A percentile compares a stretch with the other conserved stretches of the same genome.
phyloP scores from a whole-genome alignment of 2,113 vertebrate species.

The Urocynchramus pylzowi region DNA sequence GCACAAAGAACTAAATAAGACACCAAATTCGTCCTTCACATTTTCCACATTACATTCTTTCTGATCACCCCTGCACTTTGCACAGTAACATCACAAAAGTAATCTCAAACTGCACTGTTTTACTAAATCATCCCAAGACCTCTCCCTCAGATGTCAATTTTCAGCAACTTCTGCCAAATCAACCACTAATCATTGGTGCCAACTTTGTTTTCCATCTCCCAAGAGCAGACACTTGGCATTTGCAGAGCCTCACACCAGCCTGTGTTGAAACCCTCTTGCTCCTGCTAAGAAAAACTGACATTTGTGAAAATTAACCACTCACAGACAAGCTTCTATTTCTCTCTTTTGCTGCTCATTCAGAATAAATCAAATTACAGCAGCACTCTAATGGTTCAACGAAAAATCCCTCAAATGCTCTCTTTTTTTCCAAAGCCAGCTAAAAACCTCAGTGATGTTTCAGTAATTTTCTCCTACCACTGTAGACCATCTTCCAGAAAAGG shows the following conservation, averaged over 20 bases:
- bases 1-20: neutral
- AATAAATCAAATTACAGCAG: neutral
- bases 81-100: neutral
- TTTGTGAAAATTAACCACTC: constrained; percentile 11
- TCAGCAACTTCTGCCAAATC: constrained; percentile 25
- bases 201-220: constrained; percentile 46
- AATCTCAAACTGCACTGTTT: neutral
- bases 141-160: neutral
- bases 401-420: neutral
- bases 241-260: constrained; percentile 2
- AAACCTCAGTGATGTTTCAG: neutral
- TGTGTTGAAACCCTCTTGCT: neutral
- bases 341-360: neutral
- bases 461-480: neutral
- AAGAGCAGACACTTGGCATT: constrained; percentile 21
- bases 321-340: neutral
- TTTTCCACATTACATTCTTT: neutral
- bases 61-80: neutral
- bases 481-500: neutral
- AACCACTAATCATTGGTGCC: constrained; percentile 19
- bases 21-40: neutral
- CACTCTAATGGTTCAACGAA: neutral
- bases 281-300: neutral
- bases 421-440: neutral
- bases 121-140: neutral